Evolutionary conservation across 2,797 vertebrate genomes (phyloP).

Genomic region (Phalloptychus januarius): DNA sequence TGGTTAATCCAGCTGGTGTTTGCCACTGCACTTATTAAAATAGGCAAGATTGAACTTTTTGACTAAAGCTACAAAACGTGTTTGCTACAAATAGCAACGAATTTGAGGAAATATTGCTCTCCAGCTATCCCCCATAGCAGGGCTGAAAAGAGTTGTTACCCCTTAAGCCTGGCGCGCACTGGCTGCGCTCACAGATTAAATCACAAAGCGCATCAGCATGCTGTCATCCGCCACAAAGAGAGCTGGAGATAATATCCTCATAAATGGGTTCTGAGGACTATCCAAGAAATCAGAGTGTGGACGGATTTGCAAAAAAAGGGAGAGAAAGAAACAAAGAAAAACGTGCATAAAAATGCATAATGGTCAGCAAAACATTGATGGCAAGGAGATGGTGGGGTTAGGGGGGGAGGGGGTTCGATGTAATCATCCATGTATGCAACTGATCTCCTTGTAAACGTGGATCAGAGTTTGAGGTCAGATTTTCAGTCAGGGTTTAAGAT

Average conservation of each 20-base stretch:
- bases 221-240: slow-evolving; percentile 43
- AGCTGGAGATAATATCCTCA: slow-evolving; percentile 45
- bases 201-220: slow-evolving; percentile 56
- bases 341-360: neutral
- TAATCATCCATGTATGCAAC: slow-evolving; percentile 41
- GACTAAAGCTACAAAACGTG: slow-evolving; percentile 4
- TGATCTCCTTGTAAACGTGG: slow-evolving; percentile 65
- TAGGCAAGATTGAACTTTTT: slow-evolving; percentile 15
- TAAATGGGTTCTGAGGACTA: slow-evolving; percentile 32
- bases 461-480: slow-evolving; percentile 69
- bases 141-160: slow-evolving; percentile 4
- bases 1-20: slow-evolving; percentile 10
- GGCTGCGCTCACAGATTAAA: slow-evolving; percentile 30
- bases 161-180: slow-evolving; percentile 24
- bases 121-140: slow-evolving; percentile 11
- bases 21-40: slow-evolving; percentile 13
- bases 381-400: neutral
- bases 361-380: slow-evolving; percentile 23
- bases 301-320: slow-evolving; percentile 6
- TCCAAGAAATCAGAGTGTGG: slow-evolving; percentile 22
- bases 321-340: slow-evolving; percentile 1
- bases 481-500: slow-evolving; percentile 71
- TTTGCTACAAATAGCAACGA: neutral
- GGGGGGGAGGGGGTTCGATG: slow-evolving; percentile 20
- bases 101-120: neutral